Base-by-base conservation (phyloP, 1,140 invertebrate genomes). In the Drosophila oshimai region DNA sequence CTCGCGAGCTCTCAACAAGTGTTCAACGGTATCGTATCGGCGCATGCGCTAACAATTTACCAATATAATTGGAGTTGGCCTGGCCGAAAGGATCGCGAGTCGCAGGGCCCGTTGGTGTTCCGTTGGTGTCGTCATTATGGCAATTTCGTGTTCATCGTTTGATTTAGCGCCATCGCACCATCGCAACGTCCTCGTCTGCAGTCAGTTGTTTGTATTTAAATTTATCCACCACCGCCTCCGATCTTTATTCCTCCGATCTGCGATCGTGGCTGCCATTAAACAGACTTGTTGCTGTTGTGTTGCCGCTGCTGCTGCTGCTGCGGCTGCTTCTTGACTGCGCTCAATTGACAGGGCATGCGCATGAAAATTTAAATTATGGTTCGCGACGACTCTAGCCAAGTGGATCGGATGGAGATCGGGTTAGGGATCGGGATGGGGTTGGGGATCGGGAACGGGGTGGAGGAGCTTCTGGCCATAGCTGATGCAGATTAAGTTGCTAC, bases 81-180 rank as follows among this genome's bases (percentile, higher is more conserved):
- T 28, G 29, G 29, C 17, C 28, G 28, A 29, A 26, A 46, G 55
- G 62, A 60, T 37, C 33, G 17, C 13, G 22, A 36, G 37, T 54
- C 45, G 31, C 61, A 37, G 39, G 41, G 46, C 39, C n/a, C n/a
- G n/a, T n/a, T n/a, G n/a, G n/a, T n/a, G n/a, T n/a, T n/a, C n/a
- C 36, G 29, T 15, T 29, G 33, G 49, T 74, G 74, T 74, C 74
- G 71, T 86, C 79, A 79, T 86, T 86, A 86, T 84, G 80, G 79
- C 74, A 75, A 84, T 86, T 86, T 84, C 74, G 80, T 86, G 79
- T 68, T 69, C 71, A 53, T 67, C 70, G 80, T 72, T 84, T 84
- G 79, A 84, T 84, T 84, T 84, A 84, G 74, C 79, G 80, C 80
- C 74, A 83, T 41, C 60, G 58, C 29, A 31, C 20, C 20, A 83